Evolutionary conservation across 2,113 vertebrate species (phyloP), one percentile per base, ranked within the genome.

Genomic region (Menura novaehollandiae): DNA sequence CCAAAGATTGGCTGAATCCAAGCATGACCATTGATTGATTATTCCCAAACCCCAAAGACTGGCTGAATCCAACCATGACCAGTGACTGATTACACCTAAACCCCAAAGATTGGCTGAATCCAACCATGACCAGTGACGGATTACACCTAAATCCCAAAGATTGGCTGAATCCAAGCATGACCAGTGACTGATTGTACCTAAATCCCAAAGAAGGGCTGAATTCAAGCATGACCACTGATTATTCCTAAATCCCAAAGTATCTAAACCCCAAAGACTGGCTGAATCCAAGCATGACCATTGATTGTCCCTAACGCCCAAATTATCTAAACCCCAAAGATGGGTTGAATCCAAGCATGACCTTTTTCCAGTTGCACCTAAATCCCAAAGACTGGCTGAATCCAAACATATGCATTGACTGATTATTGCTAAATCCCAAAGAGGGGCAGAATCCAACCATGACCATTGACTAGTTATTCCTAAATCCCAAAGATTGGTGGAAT

Each of bases 1-100:
- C 13, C 8, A 10, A 47, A 37, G 26, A 8, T 0, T 3, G 3
- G 37, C 3, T 44, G 17, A 44, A 28, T 56, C 7, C 32, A 44
- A 18, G 11, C 20, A 1, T 13, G 7, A 4, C 3, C 32, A 55
- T 0, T 46, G 18, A 10, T 8, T 17, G 19, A 24, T 24, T 15
- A 11, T 23, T 26, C 11, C 4, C 30, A 23, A 71, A 43, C 3
- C 11, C 22, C 37, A 41, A 53, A 28, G 20, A 15, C 2, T 0
- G 7, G 15, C 8, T 39, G 27, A 71, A 13, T 17, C 10, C 35
- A 71, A 5, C 4, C 11, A 2, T 9, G 12, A 2, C 5, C 20
- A 23, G 2, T 24, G 32, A 4, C 23, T n/a, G 23, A 26, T 27
- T 55, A 6, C 24, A 14, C 5, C 18, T 43, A 66, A 66, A 44